Base-by-base conservation (phyloP, 2,113 vertebrate genomes). In the Hydrolagus affinis region DNA sequence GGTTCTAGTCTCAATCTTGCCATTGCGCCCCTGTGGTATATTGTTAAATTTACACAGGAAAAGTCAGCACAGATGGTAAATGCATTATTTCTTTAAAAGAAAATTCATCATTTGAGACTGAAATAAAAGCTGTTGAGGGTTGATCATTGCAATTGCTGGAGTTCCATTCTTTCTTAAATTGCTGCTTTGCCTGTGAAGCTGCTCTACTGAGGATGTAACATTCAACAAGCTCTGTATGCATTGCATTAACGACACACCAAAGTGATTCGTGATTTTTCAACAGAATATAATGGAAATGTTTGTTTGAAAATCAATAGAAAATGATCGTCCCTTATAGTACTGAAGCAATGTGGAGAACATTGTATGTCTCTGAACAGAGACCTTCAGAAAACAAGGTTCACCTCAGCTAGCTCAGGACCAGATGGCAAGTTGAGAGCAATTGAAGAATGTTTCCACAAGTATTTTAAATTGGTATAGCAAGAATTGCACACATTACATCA, bases 11-110 rank as follows among this genome's bases (percentile, higher is more conserved):
- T n/a, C 87, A 89, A 74, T 87, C 85, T 89, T 89, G 85, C 87
- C 91, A 85, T 89, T 90, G 87, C 89, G 88, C 73, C 76, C 74
- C 69, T 88, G 44, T 90, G 88, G 89, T 90, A 87, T 87, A 91
- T 94, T 92, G 89, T 89, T 71, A 86, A 87, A 70, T 66, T 87
- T 90, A 62, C 76, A 86, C 44, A 86, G 86, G 89, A 87, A 85
- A 93, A 93, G 88, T 89, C 89, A 89, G 89, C 89, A 91, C 93
- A 95, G 92, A 94, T 94, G 92, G 91, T 0, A 68, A 86, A 78
- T 88, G 90, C 93, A 88, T 93, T 93, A 91, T 90, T 92, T 91
- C 87, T 89, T 85, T 86, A 91, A 89, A 89, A 90, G 91, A 89
- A 89, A 90, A 92, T 89, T 89, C 1, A 86, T 93, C 88, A 87